Evolutionary conservation across 1,140 invertebrate genomes (phyloP).

Genomic region (Lerema accius): DNA sequence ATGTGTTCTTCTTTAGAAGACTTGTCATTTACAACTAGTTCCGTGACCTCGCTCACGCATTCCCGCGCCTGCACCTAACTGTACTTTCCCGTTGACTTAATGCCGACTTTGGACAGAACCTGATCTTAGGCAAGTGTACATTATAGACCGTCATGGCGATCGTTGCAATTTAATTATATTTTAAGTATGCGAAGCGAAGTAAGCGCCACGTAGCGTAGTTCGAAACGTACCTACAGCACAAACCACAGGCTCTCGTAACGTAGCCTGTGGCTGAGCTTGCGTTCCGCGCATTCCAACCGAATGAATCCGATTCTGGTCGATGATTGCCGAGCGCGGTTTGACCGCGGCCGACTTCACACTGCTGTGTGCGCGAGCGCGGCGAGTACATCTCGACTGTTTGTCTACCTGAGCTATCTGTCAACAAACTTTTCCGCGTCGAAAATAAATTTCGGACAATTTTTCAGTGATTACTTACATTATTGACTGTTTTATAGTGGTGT

Average conservation of each 20-base stretch:
- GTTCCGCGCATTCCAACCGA: constrained; percentile 70
- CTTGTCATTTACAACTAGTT: constrained; percentile 82
- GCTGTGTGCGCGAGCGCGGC: constrained; percentile 76
- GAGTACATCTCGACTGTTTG: constrained; percentile 69
- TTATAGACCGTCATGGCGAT: constrained; percentile 72
- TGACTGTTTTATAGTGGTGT: constrained; percentile 63
- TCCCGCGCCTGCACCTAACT: constrained; percentile 81
- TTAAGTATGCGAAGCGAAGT: constrained; percentile 68
- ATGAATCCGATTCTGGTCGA: constrained; percentile 57
- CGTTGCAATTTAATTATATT: constrained; percentile 82
- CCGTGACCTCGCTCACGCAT: constrained; percentile 82
- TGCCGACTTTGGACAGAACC: constrained; percentile 79
- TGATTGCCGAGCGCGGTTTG: constrained; percentile 52
- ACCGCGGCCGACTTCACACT: constrained; percentile 78
- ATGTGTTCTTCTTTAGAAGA: constrained; percentile 68
- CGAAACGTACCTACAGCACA: constrained; percentile 45
- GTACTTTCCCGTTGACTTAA: constrained; percentile 82
- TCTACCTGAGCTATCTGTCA: constrained; percentile 71
- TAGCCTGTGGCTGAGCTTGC: constrained; percentile 58
- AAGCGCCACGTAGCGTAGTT: constrained; percentile 66
- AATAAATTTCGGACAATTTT: constrained; percentile 59
- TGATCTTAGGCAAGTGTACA: constrained; percentile 78
- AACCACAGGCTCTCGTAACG: constrained; percentile 47
- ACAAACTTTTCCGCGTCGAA: constrained; percentile 74
- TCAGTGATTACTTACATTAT: constrained; percentile 64